Conservation (phyloP, 2,797 vertebrate genomes). For the Clarias fuscus region DNA sequence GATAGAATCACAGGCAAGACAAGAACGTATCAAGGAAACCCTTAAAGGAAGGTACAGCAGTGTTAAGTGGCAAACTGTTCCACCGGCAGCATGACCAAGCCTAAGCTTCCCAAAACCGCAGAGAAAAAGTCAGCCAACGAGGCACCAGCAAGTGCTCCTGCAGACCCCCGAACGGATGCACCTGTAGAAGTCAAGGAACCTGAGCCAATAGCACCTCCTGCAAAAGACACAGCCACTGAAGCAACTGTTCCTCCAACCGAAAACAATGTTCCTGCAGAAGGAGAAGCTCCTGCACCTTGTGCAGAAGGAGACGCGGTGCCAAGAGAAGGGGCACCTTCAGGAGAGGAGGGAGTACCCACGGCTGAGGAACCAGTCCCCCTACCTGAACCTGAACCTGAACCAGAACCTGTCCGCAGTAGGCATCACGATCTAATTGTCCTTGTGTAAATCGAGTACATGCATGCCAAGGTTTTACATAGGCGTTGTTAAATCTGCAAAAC, state of each 20-base stretch:
- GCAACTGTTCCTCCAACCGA: slow-evolving; percentile 5
- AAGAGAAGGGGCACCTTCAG: slow-evolving; percentile 48
- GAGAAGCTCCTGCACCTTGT: slow-evolving; percentile 27
- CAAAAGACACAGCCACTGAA: slow-evolving; percentile 31
- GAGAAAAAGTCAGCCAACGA: slow-evolving; percentile 67
- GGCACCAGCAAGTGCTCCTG: slow-evolving; percentile 35
- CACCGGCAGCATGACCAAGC: slow-evolving; percentile 68
- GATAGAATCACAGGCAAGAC: slow-evolving; percentile 20
- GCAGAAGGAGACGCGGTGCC: slow-evolving; percentile 37
- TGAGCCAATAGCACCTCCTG: slow-evolving; percentile 32
- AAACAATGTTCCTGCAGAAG: slow-evolving; percentile 9
- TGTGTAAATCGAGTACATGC: slow-evolving; percentile 24
- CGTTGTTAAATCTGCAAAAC: not conserved
- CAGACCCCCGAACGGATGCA: slow-evolving; percentile 24
- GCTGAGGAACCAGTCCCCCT: slow-evolving; percentile 37
- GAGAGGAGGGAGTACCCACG: slow-evolving; percentile 38
- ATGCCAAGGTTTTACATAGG: slow-evolving; percentile 18
- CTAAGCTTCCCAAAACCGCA: slow-evolving; percentile 66
- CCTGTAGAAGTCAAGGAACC: slow-evolving; percentile 44
- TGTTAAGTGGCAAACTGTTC: slow-evolving; percentile 32
- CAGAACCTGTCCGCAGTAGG: slow-evolving; percentile 65
- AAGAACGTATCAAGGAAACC: slow-evolving; percentile 23
- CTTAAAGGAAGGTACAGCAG: slow-evolving; percentile 12
- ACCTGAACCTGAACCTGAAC: slow-evolving; percentile 57
- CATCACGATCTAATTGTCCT: slow-evolving; percentile 32